Conservation (phyloP, 1,140 invertebrate species). For the Mactra quadrangularis region DNA sequence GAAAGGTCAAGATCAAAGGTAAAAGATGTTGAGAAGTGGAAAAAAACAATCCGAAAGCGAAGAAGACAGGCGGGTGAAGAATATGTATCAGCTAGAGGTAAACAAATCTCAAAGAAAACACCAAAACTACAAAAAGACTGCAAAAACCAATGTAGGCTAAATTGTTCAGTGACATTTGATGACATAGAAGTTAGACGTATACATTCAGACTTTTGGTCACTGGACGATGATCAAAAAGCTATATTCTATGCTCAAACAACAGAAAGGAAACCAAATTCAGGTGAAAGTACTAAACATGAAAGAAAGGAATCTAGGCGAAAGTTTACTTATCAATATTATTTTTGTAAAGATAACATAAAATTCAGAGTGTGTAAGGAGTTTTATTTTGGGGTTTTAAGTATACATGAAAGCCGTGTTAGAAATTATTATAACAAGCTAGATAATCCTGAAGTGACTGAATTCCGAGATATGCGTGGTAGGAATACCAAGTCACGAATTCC, state of each 20-base stretch:
- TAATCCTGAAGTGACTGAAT: too few species aligned
- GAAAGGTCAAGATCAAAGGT: background rate
- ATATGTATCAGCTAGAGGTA: background rate
- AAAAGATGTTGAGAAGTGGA: background rate
- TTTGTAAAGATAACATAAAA: background rate
- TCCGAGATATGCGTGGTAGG: background rate
- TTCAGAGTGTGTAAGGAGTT: conserved; percentile 15
- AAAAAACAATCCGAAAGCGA: background rate
- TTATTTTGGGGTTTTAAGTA: background rate
- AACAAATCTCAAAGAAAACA: background rate
- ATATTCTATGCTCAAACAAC: conserved; percentile 1
- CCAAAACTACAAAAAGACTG: background rate
- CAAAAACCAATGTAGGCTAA: background rate
- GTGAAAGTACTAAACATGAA: background rate
- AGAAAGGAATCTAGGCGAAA: background rate
- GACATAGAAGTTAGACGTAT: background rate
- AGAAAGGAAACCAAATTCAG: background rate
- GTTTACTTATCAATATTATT: background rate
- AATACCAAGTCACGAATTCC: background rate
- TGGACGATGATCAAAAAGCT: background rate
- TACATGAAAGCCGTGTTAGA: background rate
- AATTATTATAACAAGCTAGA: background rate
- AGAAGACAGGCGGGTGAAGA: background rate
- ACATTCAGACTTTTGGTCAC: background rate
- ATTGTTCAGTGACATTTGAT: background rate